Conservation (phyloP, 2,888 invertebrate species). For the Pristionchus maxplancki region DNA sequence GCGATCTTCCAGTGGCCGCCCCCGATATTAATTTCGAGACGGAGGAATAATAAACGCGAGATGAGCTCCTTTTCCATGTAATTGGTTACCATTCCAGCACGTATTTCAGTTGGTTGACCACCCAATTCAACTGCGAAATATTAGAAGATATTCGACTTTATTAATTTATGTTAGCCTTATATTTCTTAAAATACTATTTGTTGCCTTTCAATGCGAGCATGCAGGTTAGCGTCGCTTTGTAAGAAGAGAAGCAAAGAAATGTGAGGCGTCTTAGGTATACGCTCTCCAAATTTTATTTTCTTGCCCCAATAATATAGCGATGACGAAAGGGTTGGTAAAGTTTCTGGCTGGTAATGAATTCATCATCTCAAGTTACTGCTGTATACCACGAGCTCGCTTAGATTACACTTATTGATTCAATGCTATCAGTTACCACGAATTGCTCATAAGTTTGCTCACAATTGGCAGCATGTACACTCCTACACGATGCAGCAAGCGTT, state of each 20-base stretch:
- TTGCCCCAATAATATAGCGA: neutral
- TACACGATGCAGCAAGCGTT: neutral
- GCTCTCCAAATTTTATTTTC: neutral
- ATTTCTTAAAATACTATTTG: neutral
- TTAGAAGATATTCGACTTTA: too few relatives aligned
- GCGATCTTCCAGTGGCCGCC: neutral
- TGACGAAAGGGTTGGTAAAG: neutral
- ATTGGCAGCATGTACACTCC: neutral
- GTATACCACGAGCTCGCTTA: neutral
- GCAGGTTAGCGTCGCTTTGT: neutral
- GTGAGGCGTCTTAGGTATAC: constrained; percentile 1
- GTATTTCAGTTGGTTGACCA: neutral
- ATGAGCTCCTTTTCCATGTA: neutral
- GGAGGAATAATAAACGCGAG: neutral
- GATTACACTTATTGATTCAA: neutral
- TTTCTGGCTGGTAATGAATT: neutral
- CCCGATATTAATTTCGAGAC: constrained; percentile 34
- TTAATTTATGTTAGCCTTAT: neutral
- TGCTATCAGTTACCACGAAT: neutral
- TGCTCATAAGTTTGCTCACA: neutral
- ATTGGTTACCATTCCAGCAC: neutral
- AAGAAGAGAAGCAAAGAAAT: constrained; percentile 16
- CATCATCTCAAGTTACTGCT: neutral
- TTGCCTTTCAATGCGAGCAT: neutral
- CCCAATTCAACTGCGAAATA: neutral